phyloP scores from a whole-genome alignment of 1,140 invertebrate species.

The Drosophila gunungcola region DNA sequence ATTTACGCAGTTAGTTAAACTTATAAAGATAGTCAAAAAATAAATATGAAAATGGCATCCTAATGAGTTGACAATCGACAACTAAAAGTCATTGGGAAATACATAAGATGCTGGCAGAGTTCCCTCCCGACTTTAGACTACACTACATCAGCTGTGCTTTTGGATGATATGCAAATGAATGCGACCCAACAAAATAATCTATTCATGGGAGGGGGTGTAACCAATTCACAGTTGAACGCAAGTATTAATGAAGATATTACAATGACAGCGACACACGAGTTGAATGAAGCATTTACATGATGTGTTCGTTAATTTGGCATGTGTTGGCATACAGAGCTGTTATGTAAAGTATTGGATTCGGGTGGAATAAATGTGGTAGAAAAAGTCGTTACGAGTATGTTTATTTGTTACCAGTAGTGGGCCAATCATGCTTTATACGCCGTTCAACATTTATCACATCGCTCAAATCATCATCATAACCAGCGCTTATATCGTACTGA shows the following conservation, averaged over 20 bases:
- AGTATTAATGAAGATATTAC: slow-evolving; percentile 65
- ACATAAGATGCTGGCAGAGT: neutral
- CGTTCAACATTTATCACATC: slow-evolving; percentile 77
- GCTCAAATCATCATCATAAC: slow-evolving; percentile 68
- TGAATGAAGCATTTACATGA: slow-evolving; percentile 46
- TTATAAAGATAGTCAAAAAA: neutral
- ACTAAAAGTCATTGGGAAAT: slow-evolving; percentile 4
- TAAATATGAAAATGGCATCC: neutral
- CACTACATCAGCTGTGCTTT: slow-evolving; percentile 26
- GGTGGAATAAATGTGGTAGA: slow-evolving; percentile 49
- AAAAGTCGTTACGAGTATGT: slow-evolving; percentile 57
- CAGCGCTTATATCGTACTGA: slow-evolving; percentile 30
- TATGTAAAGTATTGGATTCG: slow-evolving; percentile 36
- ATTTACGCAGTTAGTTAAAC: slow-evolving; percentile 1
- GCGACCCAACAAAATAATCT: slow-evolving; percentile 11
- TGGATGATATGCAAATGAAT: neutral
- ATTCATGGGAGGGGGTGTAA: slow-evolving; percentile 11
- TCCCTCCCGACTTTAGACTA: slow-evolving; percentile 8
- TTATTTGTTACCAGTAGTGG: slow-evolving; percentile 84
- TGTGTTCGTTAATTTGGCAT: slow-evolving; percentile 42
- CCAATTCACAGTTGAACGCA: slow-evolving; percentile 20
- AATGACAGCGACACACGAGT: slow-evolving; percentile 46
- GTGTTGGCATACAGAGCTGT: slow-evolving; percentile 49
- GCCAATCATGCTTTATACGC: slow-evolving; percentile 84
- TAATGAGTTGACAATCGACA: neutral